Evolutionary conservation across 2,113 vertebrate species (phyloP), one percentile per base, ranked within the genome.

Genomic region (Perca fluviatilis): DNA sequence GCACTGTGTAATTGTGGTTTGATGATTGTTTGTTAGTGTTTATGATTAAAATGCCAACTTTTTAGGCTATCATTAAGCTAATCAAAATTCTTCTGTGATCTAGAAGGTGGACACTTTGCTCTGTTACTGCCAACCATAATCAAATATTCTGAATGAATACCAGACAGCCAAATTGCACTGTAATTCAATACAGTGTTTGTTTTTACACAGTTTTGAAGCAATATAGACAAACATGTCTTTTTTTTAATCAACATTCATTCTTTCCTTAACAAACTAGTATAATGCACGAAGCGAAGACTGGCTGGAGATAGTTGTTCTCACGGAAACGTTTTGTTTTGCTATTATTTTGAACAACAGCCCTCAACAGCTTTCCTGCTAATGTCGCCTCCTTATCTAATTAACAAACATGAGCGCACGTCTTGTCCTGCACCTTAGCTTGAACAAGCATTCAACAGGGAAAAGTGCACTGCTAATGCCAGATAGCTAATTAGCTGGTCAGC

Each of bases 31-130:
- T 82, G 65, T 74, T 74, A 60, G 73, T 75, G 77, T 79, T 87
- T 86, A 69, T 81, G 71, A 86, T 82, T 86, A 54, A 86, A 81
- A 87, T 77, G 79, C 77, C 79, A 90, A 89, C 86, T 80, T 86
- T 80, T 74, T 65, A 61, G 79, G 62, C 68, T 87, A 73, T 86
- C 85, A 91, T 93, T 88, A 91, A 86, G 72, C 33, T 80, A 87
- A 91, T 94, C 88, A 86, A 83, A 83, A 82, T 75, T 75, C 77
- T 23, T 76, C 58, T 70, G 83, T 36, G 77, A 85, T 86, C 77
- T 60, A 61, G 62, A 62, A 23, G 74, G 78, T 60, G 5, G 68
- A 62, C 53, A 30, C 74, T 77, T 88, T 78, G 4, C 85, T 86
- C 56, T 75, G 71, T 80, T 69, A 36, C 30, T 68, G 78, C 66